Conservation (phyloP, 53 echinoderm and acorn worm genomes). For the Henricia sp. region DNA sequence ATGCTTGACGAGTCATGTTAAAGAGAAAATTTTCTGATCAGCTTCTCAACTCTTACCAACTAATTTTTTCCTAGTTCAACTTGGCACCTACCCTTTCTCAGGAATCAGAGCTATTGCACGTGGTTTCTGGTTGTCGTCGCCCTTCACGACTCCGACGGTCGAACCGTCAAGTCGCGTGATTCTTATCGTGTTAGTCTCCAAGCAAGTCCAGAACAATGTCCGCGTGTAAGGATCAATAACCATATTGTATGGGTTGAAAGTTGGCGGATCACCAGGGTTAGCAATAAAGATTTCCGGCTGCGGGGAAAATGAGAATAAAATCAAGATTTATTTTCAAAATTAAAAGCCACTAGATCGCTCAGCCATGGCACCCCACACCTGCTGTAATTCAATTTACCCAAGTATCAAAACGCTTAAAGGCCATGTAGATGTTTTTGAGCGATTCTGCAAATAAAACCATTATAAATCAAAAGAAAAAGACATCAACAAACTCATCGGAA, state of each 20-base stretch:
- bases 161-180: conserved; percentile 81
- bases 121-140: conserved; percentile 76
- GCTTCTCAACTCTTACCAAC: no score
- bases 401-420: no score
- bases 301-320: conserved; percentile 13
- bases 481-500: no score
- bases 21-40: no score
- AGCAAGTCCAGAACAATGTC: conserved; percentile 85
- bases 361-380: no score
- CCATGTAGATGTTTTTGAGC: no score
- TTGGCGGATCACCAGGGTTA: conserved; percentile 45
- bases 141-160: conserved; percentile 75
- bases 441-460: no score
- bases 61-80: no score
- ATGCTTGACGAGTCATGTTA: no score
- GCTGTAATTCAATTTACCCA: no score
- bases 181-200: conserved; percentile 81
- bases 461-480: no score
- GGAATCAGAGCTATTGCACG: conserved; percentile 83
- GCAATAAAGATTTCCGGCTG: conserved; percentile 75
- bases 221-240: conserved; percentile 91
- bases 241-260: conserved; percentile 79
- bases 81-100: conserved; percentile 89
- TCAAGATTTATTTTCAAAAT: not conserved
- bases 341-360: no score